Evolutionary conservation across 2,888 invertebrate genomes (phyloP).

Genomic region (Balanococcus diminutus): DNA sequence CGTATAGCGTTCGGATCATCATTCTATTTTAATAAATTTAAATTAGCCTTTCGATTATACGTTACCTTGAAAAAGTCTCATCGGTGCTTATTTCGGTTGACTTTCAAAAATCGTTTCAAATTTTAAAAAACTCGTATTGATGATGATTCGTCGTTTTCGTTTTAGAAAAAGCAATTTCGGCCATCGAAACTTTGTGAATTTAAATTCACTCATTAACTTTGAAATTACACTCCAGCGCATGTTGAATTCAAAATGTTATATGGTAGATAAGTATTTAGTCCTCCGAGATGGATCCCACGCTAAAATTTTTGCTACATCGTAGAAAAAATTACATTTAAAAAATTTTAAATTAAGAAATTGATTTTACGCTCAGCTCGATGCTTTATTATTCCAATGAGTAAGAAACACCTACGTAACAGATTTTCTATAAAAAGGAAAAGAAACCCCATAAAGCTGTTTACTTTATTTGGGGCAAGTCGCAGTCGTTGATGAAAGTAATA

Average conservation of each 20-base stretch:
- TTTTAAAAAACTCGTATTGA: neutral
- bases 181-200: neutral
- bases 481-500: constrained; percentile 9
- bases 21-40: too few species aligned
- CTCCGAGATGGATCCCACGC: neutral
- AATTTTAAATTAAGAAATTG: neutral
- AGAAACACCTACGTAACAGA: constrained; percentile 1
- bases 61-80: neutral
- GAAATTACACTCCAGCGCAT: neutral
- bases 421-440: neutral
- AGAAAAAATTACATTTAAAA: neutral
- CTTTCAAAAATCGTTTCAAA: neutral
- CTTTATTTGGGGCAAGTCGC: neutral
- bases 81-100: neutral
- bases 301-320: neutral
- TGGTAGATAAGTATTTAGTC: neutral
- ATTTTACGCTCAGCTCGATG: neutral
- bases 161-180: neutral
- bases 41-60: neutral
- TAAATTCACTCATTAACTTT: neutral
- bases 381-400: neutral
- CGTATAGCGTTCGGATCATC: too few species aligned
- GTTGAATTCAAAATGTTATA: neutral
- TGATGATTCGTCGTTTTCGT: neutral
- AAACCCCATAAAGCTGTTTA: neutral